phyloP scores from a whole-genome alignment of 2,888 invertebrate genomes.

The Clanis bilineata region DNA sequence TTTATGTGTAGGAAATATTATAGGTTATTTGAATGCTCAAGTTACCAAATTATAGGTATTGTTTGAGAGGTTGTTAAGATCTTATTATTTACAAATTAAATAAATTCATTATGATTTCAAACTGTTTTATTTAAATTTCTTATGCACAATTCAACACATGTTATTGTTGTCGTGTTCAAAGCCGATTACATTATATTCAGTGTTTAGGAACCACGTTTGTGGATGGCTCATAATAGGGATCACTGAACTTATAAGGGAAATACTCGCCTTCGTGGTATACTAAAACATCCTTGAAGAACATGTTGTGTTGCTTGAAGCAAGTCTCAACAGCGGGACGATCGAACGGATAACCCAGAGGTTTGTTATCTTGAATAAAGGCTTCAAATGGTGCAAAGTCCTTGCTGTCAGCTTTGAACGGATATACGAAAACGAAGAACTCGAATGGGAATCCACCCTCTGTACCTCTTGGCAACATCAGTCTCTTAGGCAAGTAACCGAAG shows the following conservation, averaged over 20 bases:
- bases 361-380: conserved; percentile 65
- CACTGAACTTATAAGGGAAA: conserved; percentile 50
- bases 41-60: neutral
- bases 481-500: conserved; percentile 84
- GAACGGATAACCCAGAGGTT: conserved; percentile 82
- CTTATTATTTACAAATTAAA: neutral
- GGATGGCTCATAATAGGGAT: conserved; percentile 41
- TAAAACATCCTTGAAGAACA: conserved; percentile 81
- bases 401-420: conserved; percentile 72
- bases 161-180: conserved; percentile 3
- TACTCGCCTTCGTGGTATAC: conserved; percentile 76
- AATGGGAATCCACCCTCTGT: conserved; percentile 84
- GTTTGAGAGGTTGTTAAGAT: neutral
- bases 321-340: conserved; percentile 75
- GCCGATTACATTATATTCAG: conserved; percentile 38
- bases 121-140: conserved; percentile 15
- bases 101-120: neutral
- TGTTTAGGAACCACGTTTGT: conserved; percentile 44
- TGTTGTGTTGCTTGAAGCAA: conserved; percentile 80
- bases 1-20: neutral
- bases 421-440: conserved; percentile 84
- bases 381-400: conserved; percentile 52
- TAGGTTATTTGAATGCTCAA: neutral
- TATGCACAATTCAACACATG: neutral
- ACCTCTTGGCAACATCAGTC: conserved; percentile 88